Evolutionary conservation across 2,888 invertebrate species (phyloP).

Genomic region (Andrena fulva): DNA sequence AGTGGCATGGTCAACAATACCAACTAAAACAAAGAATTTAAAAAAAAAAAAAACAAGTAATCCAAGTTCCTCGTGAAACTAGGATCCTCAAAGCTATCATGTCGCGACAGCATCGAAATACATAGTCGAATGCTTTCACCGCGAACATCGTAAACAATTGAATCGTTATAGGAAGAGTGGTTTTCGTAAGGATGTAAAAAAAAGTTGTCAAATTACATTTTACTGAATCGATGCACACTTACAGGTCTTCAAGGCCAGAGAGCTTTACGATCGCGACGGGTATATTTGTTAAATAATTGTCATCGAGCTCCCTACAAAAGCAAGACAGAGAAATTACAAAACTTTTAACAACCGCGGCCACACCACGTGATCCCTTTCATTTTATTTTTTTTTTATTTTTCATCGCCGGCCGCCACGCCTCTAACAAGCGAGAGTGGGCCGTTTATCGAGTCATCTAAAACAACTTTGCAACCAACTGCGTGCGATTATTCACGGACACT

Average conservation of each 20-base stretch:
- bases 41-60: neutral
- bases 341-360: slow-evolving; percentile 38
- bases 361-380: slow-evolving; percentile 16
- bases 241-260: slow-evolving; percentile 93
- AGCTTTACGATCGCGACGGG: slow-evolving; percentile 91
- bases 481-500: slow-evolving; percentile 86
- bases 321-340: slow-evolving; percentile 48
- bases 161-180: slow-evolving; percentile 19
- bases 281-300: slow-evolving; percentile 90
- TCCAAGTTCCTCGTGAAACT: neutral
- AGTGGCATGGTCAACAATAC: neutral
- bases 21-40: neutral
- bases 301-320: slow-evolving; percentile 90
- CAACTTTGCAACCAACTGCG: slow-evolving; percentile 15
- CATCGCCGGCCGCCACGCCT: slow-evolving; percentile 2
- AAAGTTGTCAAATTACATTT: slow-evolving; percentile 67
- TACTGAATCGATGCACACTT: slow-evolving; percentile 85
- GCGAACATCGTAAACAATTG: neutral
- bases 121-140: neutral
- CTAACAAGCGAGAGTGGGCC: neutral
- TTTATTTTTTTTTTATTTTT: neutral
- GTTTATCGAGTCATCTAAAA: slow-evolving; percentile 1
- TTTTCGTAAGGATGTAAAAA: slow-evolving; percentile 50
- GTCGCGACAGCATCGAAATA: neutral
- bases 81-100: neutral